Conservation (phyloP, 2,113 vertebrate genomes). For the Nanger granti region DNA sequence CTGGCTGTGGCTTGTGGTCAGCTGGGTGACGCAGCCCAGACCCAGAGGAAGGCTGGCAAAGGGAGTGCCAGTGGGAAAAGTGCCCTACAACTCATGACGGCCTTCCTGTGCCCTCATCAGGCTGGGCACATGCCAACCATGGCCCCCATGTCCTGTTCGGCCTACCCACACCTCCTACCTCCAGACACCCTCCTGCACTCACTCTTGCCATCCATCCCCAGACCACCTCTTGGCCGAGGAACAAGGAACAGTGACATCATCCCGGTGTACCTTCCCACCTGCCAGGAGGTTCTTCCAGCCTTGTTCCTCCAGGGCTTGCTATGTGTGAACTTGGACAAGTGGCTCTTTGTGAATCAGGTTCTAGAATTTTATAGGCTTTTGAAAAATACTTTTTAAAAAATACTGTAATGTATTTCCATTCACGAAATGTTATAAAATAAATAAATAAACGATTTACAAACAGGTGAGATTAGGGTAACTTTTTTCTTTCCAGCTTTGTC, state of each 20-base stretch:
- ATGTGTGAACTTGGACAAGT: not conserved
- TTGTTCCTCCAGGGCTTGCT: not conserved
- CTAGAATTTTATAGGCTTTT: not conserved
- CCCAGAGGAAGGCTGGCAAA: not conserved
- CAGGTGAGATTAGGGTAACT: not conserved
- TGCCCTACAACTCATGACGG: not conserved
- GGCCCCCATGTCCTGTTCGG: no score
- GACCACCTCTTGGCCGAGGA: not conserved
- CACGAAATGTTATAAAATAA: slow-evolving; percentile 3
- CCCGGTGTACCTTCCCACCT: not conserved
- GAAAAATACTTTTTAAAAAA: not conserved
- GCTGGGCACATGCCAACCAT: not conserved
- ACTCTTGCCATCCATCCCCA: not conserved
- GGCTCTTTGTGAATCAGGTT: not conserved
- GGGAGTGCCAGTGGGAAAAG: not conserved
- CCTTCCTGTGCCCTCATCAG: not conserved
- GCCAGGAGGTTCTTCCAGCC: not conserved
- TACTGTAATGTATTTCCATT: not conserved
- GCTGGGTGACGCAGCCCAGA: not conserved
- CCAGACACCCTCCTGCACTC: not conserved
- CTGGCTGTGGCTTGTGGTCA: slow-evolving; percentile 34
- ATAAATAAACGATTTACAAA: not conserved
- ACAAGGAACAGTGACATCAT: not conserved
- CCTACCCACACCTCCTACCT: not conserved
- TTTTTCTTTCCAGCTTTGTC: not conserved